Evolutionary conservation across 2,888 invertebrate species (phyloP), one percentile per base, ranked within the genome.

Genomic region (Cancer borealis): DNA sequence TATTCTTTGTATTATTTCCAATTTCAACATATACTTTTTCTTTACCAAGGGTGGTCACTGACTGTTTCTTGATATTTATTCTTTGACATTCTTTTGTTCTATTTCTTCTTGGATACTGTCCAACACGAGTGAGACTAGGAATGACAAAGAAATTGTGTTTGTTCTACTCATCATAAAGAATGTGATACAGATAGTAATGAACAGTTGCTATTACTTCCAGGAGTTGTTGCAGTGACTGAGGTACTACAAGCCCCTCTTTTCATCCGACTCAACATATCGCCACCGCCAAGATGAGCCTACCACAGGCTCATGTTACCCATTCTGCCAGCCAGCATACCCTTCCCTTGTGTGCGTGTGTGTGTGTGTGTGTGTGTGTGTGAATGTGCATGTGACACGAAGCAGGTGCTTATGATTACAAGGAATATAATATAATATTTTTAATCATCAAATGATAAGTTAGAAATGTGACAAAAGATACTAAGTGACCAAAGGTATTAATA

Each of bases 201-300:
- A 84, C 10, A 0, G n/a, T 73, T 73, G 8, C 26, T 26, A n/a
- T 39, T 84, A 12, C 17, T 84, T 84, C 1, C 84, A 84, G 84
- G 84, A 84, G 84, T 84, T 84, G 39, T 17, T 84, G 30, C 84
- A 84, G 84, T 84, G 84, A 84, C 6, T 84, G 84, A 84, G 17
- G 39, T 84, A 39, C 84, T 84, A 17, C 17, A 39, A 17, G 39
- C 17, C 14, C 14, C 39, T 30, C 30, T 84, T 84, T 73, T 39
- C 84, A 39, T 84, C 84, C 10, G 84, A 30, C 6, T 39, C 84
- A 84, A 84, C 84, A 84, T 84, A 84, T 84, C 39, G 84, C 17
- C 39, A n/a, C 17, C 84, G 39, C 84, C 84, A 39, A 14, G 39
- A 84, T 84, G 30, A 39, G 84, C 30, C 84, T 26, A 2, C 17